phyloP scores from a whole-genome alignment of 2,113 vertebrate species.

The human region GRCh38 chr2:124273501-124274000 shows the following conservation, averaged over 20 bases:
- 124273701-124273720: not conserved
- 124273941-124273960: no score
- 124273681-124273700: not conserved
- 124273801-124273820: not conserved
- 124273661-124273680: rapidly evolving
- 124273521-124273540: not conserved
- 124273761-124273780: not conserved
- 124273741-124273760: not conserved
- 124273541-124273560: not conserved
- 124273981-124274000: not conserved
- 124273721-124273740: rapidly evolving
- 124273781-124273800: not conserved
- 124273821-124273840: not conserved
- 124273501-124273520: not conserved
- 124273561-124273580: not conserved
- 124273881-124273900: not conserved
- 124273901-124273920: not conserved
- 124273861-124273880: not conserved
- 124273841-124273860: not conserved
- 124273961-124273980: not conserved
- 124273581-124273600: not conserved
- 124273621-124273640: rapidly evolving
- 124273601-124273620: not conserved
- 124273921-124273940: rapidly evolving
- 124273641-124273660: not conserved